Evolutionary conservation across 2,888 invertebrate species (phyloP), one percentile per base, ranked within the genome.

Genomic region (Diogma glabrata): DNA sequence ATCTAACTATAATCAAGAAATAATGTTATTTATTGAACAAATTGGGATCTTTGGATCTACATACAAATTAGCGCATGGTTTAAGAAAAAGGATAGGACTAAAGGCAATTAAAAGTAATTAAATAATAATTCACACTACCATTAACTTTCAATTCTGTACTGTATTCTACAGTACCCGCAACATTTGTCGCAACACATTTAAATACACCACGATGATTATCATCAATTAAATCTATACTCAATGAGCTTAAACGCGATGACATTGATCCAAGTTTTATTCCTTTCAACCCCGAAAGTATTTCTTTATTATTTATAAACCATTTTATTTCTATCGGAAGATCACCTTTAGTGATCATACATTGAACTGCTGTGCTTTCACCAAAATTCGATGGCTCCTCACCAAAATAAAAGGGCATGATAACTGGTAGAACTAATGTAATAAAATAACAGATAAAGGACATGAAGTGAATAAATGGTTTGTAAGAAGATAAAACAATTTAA

Each of bases 361-460:
- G 75, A 38, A 82, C 73, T 26, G 81, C 75, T 36, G 81, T 78
- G 56, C 78, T 74, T 58, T 84, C 83, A 4, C 84, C 84, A 50
- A 82, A 79, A 61, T 84, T 82, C 52, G 82, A 76, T 51, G 84
- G 76, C 58, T 84, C 83, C 49, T 84, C 84, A 52, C 86, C 87
- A 62, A 88, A 86, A 54, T 77, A 73, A 65, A 88, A 83, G 53
- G 84, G 84, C 67, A 81, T 78, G 63, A 87, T 82, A 76, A 84
- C 82, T 56, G 86, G 86, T 57, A 79, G 73, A 65, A 85, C 84
- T 85, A 64, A 24, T 24, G 24, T 7, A 24, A 24, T 7, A 24
- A 7, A 24, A 24, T n/a, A n/a, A n/a, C n/a, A n/a, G n/a, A n/a
- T 30, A 30, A n/a, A n/a, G 4, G 4, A 30, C n/a, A n/a, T 30